phyloP scores from a whole-genome alignment of 2,888 invertebrate genomes.

The Junonia oenone region DNA sequence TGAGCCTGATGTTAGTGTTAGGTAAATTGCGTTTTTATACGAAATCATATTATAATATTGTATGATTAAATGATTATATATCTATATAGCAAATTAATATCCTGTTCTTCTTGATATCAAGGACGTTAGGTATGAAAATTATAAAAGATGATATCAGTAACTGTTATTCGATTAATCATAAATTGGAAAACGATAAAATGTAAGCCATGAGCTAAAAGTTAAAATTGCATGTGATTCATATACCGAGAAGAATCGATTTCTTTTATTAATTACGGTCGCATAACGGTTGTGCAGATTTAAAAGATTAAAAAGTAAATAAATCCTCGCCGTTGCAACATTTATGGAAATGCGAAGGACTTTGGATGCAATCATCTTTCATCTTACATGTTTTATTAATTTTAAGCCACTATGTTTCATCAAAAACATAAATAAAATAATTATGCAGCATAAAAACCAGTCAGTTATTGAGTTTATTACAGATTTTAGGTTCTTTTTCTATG shows the following conservation, averaged over 20 bases:
- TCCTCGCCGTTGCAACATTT: background rate
- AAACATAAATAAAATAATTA: background rate
- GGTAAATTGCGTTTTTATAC: background rate
- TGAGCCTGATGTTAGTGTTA: background rate
- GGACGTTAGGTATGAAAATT: background rate
- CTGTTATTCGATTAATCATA: background rate
- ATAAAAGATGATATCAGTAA: background rate
- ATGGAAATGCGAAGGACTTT: constrained; percentile 1
- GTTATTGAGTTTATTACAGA: background rate
- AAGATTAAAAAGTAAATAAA: constrained; percentile 3
- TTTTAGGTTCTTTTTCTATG: background rate
- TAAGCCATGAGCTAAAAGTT: background rate
- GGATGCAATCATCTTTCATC: background rate
- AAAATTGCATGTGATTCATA: constrained; percentile 7
- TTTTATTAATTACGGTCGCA: constrained; percentile 9
- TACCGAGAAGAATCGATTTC: constrained; percentile 12
- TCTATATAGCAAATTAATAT: too few relatives aligned
- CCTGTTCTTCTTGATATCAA: background rate
- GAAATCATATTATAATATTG: background rate
- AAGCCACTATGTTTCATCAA: background rate
- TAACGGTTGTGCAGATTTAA: constrained; percentile 12
- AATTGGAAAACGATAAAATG: background rate
- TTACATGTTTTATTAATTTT: background rate
- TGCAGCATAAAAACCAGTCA: too few relatives aligned
- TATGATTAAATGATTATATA: background rate